Evolutionary conservation across 2,797 vertebrate genomes (phyloP).

Genomic region (Siniperca obscura): DNA sequence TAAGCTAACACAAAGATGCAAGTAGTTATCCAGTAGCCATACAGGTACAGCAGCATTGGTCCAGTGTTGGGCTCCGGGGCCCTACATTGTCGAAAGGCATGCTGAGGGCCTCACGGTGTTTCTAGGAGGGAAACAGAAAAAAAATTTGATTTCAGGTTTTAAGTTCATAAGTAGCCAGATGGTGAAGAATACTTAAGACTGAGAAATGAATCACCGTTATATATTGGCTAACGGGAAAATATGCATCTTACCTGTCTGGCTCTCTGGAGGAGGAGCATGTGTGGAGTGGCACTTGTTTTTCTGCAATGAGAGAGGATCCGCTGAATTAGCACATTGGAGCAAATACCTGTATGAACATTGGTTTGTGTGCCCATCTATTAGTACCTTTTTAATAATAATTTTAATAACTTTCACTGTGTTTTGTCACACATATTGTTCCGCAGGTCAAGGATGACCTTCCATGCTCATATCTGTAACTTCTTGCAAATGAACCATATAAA

Average conservation of each 20-base stretch:
- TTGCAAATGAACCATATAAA: background rate
- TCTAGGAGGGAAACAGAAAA: slow-evolving; percentile 81
- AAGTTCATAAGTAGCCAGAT: background rate
- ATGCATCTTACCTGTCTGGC: slow-evolving; percentile 86
- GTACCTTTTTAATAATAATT: background rate
- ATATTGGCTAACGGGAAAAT: background rate
- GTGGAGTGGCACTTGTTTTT: slow-evolving; percentile 83
- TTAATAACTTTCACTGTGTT: background rate
- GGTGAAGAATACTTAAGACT: background rate
- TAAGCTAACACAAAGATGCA: slow-evolving; percentile 48
- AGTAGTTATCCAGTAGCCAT: slow-evolving; percentile 71
- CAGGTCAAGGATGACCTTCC: background rate
- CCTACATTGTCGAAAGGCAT: slow-evolving; percentile 73
- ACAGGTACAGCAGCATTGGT: slow-evolving; percentile 86
- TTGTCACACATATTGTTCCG: background rate
- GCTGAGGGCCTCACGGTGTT: slow-evolving; percentile 76
- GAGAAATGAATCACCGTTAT: background rate
- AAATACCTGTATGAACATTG: background rate
- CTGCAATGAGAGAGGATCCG: slow-evolving; percentile 58
- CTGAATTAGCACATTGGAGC: background rate
- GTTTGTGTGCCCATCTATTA: background rate
- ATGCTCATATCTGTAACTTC: background rate
- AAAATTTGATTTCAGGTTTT: background rate
- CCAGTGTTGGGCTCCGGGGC: slow-evolving; percentile 80
- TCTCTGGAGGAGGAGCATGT: slow-evolving; percentile 77